These are phyloP conservation scores for Cebus imitator DNA, from an alignment of 2,113 vertebrate species.

Conservation along the genomic window DNA sequence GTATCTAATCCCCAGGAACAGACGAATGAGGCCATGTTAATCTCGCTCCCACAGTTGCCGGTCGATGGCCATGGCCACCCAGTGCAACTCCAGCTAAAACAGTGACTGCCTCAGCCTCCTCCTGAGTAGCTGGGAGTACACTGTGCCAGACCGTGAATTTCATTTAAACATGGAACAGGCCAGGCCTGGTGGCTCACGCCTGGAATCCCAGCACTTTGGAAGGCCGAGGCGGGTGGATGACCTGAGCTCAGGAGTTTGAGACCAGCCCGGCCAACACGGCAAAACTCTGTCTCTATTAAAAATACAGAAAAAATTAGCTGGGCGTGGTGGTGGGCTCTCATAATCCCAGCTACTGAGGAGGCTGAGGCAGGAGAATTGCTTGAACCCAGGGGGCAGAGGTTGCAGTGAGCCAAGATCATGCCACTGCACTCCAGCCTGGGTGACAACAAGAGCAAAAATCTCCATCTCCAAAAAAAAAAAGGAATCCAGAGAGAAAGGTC, in stretches of 20 bases:
- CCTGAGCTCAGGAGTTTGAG: not conserved
- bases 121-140: too few species aligned
- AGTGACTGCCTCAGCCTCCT: not conserved
- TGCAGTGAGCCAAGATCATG: too few species aligned
- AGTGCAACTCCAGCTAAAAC: not conserved
- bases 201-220: not conserved
- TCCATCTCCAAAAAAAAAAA: too few species aligned
- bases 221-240: not conserved
- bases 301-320: too few species aligned
- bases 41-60: not conserved
- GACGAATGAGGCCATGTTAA: not conserved
- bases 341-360: too few species aligned
- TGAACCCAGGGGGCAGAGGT: too few species aligned
- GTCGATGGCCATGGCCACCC: too few species aligned
- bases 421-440: too few species aligned
- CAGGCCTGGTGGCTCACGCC: not conserved
- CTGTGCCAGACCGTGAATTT: not conserved
- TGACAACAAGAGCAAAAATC: accelerated
- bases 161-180: not conserved
- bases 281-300: too few species aligned
- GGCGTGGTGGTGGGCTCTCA: too few species aligned
- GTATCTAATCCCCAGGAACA: not conserved
- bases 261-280: too few species aligned
- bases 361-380: too few species aligned
- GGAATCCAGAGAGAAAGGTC: not conserved